These are phyloP conservation scores for Enteromius fasciolatus DNA, from an alignment of 2,797 vertebrate species.

Conservation along the genomic window DNA sequence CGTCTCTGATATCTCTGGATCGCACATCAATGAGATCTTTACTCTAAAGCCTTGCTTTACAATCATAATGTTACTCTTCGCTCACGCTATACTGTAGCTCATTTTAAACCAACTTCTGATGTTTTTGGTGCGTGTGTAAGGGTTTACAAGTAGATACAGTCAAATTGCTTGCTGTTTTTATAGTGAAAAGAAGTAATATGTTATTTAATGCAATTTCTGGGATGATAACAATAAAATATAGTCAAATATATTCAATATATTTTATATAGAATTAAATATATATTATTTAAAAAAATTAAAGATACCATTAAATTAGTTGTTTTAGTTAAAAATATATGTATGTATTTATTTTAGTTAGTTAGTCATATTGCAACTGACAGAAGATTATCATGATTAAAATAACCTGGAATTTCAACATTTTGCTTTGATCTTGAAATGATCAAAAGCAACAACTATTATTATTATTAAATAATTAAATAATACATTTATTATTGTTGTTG, in stretches of 20 bases:
- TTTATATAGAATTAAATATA: too few relatives aligned
- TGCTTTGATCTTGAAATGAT: neutral
- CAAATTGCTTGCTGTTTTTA: neutral
- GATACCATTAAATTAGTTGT: neutral
- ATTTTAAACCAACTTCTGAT: neutral
- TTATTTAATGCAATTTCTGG: neutral
- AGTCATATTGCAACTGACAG: neutral
- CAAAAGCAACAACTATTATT: neutral
- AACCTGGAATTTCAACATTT: neutral
- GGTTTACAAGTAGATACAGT: neutral
- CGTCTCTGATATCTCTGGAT: constrained; percentile 9
- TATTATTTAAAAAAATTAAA: neutral
- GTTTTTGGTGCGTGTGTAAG: neutral
- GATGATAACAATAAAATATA: neutral
- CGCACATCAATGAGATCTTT: neutral
- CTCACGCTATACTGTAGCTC: neutral
- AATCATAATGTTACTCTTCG: neutral
- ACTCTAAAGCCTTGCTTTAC: constrained; percentile 14
- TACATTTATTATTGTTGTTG: too few relatives aligned
- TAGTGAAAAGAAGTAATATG: neutral
- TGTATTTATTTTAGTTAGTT: too few relatives aligned
- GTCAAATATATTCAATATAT: too few relatives aligned
- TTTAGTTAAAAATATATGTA: too few relatives aligned
- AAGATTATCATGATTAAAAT: neutral
- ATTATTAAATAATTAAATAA: neutral